Percentiles rank a stretch among this genome's conserved stretches.
Evolutionary conservation across 1,140 invertebrate species (phyloP).

Genomic region (Drosophila lowei): DNA sequence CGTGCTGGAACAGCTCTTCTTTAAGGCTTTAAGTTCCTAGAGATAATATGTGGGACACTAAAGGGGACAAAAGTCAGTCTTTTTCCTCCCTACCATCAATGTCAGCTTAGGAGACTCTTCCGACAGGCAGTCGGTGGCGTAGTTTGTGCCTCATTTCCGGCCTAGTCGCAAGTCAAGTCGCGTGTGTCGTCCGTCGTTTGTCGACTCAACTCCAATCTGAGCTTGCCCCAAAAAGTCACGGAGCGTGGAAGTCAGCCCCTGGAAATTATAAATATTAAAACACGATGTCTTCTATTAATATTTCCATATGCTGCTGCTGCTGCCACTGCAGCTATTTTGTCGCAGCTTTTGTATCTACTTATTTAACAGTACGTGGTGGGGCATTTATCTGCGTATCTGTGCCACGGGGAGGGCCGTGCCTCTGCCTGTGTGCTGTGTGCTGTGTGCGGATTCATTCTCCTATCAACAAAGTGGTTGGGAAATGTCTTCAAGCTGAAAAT

Average conservation of each 20-base stretch:
- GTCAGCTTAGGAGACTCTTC: background rate
- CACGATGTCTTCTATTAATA: constrained; percentile 19
- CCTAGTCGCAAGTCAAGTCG: constrained; percentile 13
- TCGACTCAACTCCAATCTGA: constrained; percentile 28
- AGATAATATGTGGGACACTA: no score
- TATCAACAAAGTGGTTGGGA: constrained; percentile 22
- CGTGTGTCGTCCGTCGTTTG: constrained; percentile 17
- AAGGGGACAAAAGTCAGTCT: no score
- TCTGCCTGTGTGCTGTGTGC: background rate
- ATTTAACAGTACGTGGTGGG: background rate
- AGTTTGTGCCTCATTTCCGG: constrained; percentile 32
- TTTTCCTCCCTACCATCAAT: no score
- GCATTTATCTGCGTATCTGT: constrained; percentile 33
- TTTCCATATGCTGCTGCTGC: constrained; percentile 8
- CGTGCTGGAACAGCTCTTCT: no score
- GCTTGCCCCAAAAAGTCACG: constrained; percentile 41
- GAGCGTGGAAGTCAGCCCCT: constrained; percentile 33
- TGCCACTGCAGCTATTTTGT: background rate
- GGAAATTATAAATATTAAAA: constrained; percentile 46
- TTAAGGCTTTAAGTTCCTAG: no score
- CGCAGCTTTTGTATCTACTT: constrained; percentile 14
- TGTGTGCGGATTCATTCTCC: constrained; percentile 17
- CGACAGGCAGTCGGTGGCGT: background rate
- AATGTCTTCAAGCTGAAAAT: constrained; percentile 58
- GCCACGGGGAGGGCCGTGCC: constrained; percentile 31